These are phyloP conservation scores for Sebastes taczanowskii DNA, from an alignment of 2,797 vertebrate species.

Conservation along the genomic window DNA sequence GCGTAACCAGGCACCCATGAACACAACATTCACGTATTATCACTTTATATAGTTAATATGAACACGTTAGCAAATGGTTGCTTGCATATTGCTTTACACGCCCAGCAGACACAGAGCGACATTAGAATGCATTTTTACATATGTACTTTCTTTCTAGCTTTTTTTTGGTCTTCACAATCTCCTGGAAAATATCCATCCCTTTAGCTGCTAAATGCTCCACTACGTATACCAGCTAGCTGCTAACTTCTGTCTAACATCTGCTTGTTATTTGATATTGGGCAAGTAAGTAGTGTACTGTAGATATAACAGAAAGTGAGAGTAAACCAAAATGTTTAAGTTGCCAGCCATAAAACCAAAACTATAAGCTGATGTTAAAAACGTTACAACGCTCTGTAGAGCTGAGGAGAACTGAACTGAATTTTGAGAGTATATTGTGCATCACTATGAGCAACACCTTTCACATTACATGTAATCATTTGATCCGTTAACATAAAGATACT, in stretches of 20 bases:
- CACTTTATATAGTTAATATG: neutral
- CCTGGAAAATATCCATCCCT: neutral
- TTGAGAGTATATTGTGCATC: neutral
- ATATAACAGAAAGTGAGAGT: neutral
- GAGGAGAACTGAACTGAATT: neutral
- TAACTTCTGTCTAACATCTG: neutral
- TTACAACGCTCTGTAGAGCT: neutral
- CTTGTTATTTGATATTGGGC: neutral
- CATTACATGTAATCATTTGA: neutral
- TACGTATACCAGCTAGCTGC: no score
- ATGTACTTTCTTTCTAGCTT: neutral
- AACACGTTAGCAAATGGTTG: neutral
- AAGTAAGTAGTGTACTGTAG: neutral
- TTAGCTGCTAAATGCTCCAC: neutral
- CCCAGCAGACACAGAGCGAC: neutral
- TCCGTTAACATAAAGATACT: neutral
- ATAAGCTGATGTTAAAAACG: neutral
- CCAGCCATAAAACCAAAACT: neutral
- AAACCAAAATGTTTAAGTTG: neutral
- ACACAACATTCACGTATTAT: neutral
- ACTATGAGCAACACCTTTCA: neutral
- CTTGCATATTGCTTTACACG: neutral
- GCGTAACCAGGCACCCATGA: neutral
- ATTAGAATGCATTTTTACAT: neutral
- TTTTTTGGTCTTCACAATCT: neutral